Base-by-base conservation (phyloP, 2,888 invertebrate species). In the Allophyes oxyacanthae region DNA sequence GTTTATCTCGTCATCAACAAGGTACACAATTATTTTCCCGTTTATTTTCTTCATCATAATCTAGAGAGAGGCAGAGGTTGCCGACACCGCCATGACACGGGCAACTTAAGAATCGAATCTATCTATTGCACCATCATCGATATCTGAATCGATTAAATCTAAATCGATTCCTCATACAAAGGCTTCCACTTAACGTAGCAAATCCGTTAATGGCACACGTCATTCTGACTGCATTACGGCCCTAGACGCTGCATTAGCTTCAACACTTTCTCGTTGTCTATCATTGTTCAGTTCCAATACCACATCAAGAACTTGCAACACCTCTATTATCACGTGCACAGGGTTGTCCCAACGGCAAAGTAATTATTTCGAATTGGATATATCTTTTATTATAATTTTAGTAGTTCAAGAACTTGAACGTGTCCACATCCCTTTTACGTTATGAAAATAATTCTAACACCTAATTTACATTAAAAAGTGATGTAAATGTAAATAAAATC, bases 201-300 rank as follows among this genome's bases (percentile, higher is more conserved):
- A 77, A 85, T 78, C 84, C 75, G 78, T 82, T 79, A 81, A 77
- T 79, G 68, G 59, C 69, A 64, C 72, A 74, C 78, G 74, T 81
- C 75, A 79, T 75, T 74, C 66, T 61, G 61, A 66, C 69, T 69
- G 76, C 77, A 72, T 80, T 79, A 77, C 61, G 67, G 66, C 61
- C 70, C 74, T 74, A 75, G 62, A 70, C 74, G 72, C 80, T 75
- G 73, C 80, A 78, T 85, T 79, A 80, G 73, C 78, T 52, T 52
- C 53, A 66, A 72, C 56, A 70, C 72, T 75, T 72, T 75, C 78
- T 80, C 85, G 82, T 83, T 85, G 82, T 78, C 79, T 65, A 72
- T 77, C 61, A 62, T 76, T 62, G 68, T 79, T 83, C 63, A 68
- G 72, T 75, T 80, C 72, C 77, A 77, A 70, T 69, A 67, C 65